phyloP scores from a whole-genome alignment of 2,888 invertebrate genomes.

The Tetragonula carbonaria region DNA sequence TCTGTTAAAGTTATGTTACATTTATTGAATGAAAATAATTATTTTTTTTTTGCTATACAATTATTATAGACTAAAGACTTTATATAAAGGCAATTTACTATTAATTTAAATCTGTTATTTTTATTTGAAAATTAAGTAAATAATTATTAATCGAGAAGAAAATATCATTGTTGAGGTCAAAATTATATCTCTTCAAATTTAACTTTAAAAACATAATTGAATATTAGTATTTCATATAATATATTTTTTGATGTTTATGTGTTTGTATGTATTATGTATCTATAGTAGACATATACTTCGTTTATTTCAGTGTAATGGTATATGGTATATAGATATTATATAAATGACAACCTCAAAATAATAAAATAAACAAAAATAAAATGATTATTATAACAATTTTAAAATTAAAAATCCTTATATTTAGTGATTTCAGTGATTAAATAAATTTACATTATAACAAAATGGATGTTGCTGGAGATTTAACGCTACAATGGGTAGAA shows the following conservation, averaged over 20 bases:
- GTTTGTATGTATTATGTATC: background rate
- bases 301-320: background rate
- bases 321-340: background rate
- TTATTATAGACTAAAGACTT: background rate
- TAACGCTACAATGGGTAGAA: conserved; percentile 82
- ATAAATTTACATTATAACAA: conserved; percentile 64
- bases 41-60: background rate
- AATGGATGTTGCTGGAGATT: conserved; percentile 81
- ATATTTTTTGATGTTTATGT: background rate
- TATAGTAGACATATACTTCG: background rate
- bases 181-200: background rate
- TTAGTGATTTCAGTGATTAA: conserved; percentile 79
- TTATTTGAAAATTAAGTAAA: background rate
- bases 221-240: background rate
- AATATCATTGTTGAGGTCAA: background rate
- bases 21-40: background rate
- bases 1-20: background rate
- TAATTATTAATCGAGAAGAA: background rate
- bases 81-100: background rate
- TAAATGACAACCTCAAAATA: background rate
- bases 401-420: conserved; percentile 41
- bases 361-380: background rate
- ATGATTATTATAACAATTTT: background rate
- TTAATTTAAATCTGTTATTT: conserved; percentile 21
- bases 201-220: background rate